These are phyloP conservation scores for Idaea aversata DNA, from an alignment of 2,888 invertebrate genomes.

Conservation along the genomic window DNA sequence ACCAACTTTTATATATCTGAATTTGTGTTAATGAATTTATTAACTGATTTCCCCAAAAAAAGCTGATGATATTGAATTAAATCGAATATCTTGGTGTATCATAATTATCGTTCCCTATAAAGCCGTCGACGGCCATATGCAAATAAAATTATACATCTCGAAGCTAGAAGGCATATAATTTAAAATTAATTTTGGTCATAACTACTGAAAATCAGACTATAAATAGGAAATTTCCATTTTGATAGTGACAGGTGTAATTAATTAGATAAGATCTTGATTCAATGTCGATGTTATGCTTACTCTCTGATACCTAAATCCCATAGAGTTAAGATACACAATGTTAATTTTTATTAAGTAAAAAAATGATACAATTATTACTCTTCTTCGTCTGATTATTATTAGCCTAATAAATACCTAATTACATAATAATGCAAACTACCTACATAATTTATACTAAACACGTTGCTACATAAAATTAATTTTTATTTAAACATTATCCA, in stretches of 20 bases:
- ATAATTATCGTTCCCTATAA: constrained; percentile 3
- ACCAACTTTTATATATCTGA: not conserved
- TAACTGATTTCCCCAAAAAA: not conserved
- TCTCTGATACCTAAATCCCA: constrained; percentile 3
- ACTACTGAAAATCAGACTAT: constrained; percentile 12
- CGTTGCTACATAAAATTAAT: no score
- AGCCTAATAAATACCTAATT: no score
- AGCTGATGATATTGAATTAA: not conserved
- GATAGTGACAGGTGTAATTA: constrained; percentile 35
- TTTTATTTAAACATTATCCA: no score
- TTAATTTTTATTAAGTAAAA: no score
- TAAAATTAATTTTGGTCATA: constrained; percentile 2
- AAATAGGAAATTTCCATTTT: constrained; percentile 29
- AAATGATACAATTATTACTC: no score
- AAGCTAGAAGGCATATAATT: not conserved
- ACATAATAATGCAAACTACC: no score
- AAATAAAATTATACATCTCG: not conserved
- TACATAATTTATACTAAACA: no score
- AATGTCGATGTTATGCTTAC: constrained; percentile 10
- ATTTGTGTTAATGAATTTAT: not conserved
- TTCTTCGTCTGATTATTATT: no score
- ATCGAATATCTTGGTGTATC: not conserved
- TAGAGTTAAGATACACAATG: not conserved
- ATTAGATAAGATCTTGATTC: constrained; percentile 40
- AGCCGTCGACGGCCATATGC: not conserved